Evolutionary conservation across 2,888 invertebrate genomes (phyloP), one percentile per base, ranked within the genome.

Genomic region (Furcula furcula): DNA sequence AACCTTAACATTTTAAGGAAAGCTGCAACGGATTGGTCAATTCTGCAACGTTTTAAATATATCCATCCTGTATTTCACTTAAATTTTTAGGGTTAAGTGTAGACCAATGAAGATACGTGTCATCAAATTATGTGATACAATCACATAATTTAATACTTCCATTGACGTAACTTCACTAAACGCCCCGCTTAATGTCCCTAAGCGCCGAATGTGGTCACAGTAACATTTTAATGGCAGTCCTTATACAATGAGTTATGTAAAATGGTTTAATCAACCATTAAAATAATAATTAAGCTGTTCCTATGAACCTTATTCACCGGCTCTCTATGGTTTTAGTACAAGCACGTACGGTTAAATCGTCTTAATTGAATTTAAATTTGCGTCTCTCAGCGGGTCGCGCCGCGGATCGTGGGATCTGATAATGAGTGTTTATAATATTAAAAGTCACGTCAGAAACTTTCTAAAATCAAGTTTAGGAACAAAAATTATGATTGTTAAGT

Each of bases 281-380:
- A 55, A 55, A 50, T 53, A 65, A 60, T 67, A 75, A 75, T 76
- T 69, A 76, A 72, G 70, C 57, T 55, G 65, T 74, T 63, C 46
- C 41, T 46, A 44, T 44, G 50, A 37, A 40, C 34, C 37, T 37
- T 36, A 34, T 36, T 39, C 47, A 59, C 47, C 41, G 55, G 45
- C 39, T 40, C 20, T 39, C 29, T 42, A 39, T 47, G 33, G 31
- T 43, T 34, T 39, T 34, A 49, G 32, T 45, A 36, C 29, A 41
- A 40, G 35, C 57, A 60, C 65, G 62, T 66, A 66, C 45, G 65
- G 41, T 79, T 67, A 75, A 68, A 44, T 56, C 38, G 50, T 49
- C 38, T 64, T 77, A 74, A 82, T 80, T 76, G 65, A 57, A 67
- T 69, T 76, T 76, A 66, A 73, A 78, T 82, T 79, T 77, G 75